phyloP scores from a whole-genome alignment of 2,888 invertebrate species.

The Eurytoma californica region DNA sequence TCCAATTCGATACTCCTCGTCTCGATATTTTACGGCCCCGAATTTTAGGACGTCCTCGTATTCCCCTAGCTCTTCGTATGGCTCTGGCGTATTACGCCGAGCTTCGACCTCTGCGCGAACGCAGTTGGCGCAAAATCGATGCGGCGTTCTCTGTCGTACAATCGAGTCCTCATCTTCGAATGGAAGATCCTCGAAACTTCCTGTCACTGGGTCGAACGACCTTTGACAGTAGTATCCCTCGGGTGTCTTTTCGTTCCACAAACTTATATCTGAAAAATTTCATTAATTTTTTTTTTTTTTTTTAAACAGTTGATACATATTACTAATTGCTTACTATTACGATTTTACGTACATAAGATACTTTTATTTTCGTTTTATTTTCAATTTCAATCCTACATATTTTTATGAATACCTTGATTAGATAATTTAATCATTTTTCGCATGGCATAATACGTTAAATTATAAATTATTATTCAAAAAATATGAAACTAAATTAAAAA shows the following conservation, averaged over 20 bases:
- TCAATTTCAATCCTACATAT: too few species aligned
- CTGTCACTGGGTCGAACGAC: constrained; percentile 32
- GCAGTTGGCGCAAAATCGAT: constrained; percentile 26
- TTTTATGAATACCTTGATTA: too few species aligned
- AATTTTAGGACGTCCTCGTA: constrained; percentile 64
- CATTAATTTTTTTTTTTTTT: too few species aligned
- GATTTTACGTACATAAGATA: too few species aligned
- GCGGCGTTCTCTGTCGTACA: not conserved
- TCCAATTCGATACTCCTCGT: constrained; percentile 80
- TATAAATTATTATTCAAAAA: too few species aligned
- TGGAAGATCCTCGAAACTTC: constrained; percentile 22
- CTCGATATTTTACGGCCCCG: constrained; percentile 78
- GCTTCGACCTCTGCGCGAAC: not conserved
- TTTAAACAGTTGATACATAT: too few species aligned
- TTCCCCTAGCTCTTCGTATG: not conserved
- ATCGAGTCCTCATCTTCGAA: not conserved
- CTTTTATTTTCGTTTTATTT: too few species aligned
- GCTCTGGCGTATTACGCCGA: not conserved
- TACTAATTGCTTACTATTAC: too few species aligned
- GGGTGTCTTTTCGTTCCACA: not conserved
- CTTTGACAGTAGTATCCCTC: constrained; percentile 17
- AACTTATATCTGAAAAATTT: not conserved
- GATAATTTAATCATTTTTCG: too few species aligned
- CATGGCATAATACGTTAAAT: too few species aligned
- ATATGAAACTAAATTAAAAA: too few species aligned